A percentile compares a stretch with the other conserved stretches of the same genome.
Conservation (phyloP, 2,888 invertebrate genomes). For the Nomada ferruginata region DNA sequence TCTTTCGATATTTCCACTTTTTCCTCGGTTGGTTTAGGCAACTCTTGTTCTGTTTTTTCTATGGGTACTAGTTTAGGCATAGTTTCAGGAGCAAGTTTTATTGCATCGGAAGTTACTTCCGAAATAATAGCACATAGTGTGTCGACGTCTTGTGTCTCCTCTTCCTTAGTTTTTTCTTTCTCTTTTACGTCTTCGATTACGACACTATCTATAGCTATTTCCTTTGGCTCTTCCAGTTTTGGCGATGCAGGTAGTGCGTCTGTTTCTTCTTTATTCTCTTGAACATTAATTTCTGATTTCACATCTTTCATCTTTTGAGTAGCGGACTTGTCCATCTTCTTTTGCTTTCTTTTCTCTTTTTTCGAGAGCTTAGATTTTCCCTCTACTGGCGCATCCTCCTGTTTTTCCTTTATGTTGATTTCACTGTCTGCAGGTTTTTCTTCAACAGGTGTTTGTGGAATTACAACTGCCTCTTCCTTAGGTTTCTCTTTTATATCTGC, state of each 20-base stretch:
- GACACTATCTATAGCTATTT: not conserved
- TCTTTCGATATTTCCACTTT: not conserved
- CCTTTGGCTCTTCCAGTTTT: not conserved
- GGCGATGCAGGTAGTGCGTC: not conserved
- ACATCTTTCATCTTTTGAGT: slow-evolving; percentile 25
- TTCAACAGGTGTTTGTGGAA: slow-evolving; percentile 22
- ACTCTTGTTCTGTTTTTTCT: not conserved
- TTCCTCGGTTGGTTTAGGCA: not conserved
- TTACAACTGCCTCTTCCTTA: slow-evolving; percentile 31
- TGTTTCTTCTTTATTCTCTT: not conserved
- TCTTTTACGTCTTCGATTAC: not conserved
- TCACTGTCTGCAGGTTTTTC: slow-evolving; percentile 42
- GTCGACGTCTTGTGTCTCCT: no score
- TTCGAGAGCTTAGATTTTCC: slow-evolving; percentile 29
- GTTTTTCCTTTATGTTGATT: not conserved
- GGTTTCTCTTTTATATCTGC: not conserved
- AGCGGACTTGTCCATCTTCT: slow-evolving; percentile 29
- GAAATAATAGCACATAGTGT: not conserved
- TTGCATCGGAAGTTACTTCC: slow-evolving; percentile 1
- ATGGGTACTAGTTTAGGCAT: not conserved
- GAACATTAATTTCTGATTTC: slow-evolving; percentile 8
- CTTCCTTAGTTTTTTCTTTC: not conserved
- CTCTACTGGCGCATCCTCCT: slow-evolving; percentile 1
- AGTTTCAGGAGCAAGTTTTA: slow-evolving; percentile 38
- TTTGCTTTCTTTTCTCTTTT: slow-evolving; percentile 43